phyloP scores from a whole-genome alignment of 1,140 invertebrate species.

The Procambarus virginalis region DNA sequence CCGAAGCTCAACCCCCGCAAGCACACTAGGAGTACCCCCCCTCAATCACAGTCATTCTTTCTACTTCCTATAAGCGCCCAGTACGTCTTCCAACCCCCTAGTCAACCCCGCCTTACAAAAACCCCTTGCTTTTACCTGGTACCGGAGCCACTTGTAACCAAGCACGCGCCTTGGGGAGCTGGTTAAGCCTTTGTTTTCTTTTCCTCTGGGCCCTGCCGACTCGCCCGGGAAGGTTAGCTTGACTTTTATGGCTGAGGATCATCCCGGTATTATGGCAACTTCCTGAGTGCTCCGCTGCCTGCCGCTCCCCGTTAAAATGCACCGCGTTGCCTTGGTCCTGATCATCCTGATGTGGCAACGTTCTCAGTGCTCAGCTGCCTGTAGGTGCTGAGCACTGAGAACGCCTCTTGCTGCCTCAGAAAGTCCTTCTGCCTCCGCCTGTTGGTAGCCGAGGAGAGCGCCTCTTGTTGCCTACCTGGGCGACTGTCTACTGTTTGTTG shows the following conservation, averaged over 20 bases:
- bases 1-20: too few relatives aligned
- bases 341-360: too few relatives aligned
- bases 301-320: too few relatives aligned
- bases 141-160: neutral
- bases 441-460: too few relatives aligned
- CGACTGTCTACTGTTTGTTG: too few relatives aligned
- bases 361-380: too few relatives aligned
- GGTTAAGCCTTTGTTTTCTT: neutral
- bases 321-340: too few relatives aligned
- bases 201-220: neutral
- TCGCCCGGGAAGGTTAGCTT: neutral
- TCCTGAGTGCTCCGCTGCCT: conserved; percentile 1
- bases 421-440: too few relatives aligned
- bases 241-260: neutral
- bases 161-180: neutral
- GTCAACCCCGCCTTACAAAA: neutral
- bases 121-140: neutral
- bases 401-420: too few relatives aligned
- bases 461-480: too few relatives aligned
- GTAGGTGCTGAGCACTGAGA: too few relatives aligned
- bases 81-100: neutral
- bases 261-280: neutral
- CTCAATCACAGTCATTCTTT: neutral
- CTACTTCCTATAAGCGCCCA: neutral
- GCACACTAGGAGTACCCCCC: neutral